Percentiles rank a stretch among this genome's conserved stretches.
Conservation (phyloP, 2,113 vertebrate species). For the Erythrolamprus reginae region DNA sequence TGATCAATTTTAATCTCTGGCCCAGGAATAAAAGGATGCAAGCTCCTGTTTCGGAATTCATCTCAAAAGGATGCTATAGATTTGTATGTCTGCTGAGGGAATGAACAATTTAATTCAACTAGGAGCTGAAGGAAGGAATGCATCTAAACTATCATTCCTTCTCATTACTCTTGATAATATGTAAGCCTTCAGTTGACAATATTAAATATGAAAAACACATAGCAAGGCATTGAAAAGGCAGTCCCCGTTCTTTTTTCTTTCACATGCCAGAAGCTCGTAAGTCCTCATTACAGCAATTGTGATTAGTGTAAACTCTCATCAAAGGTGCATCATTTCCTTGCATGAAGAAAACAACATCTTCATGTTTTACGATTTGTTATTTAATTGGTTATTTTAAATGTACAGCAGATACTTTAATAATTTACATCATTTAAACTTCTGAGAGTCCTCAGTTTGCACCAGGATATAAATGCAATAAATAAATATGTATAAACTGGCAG, state of each 20-base stretch:
- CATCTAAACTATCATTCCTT: slow-evolving; percentile 50
- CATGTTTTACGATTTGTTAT: neutral
- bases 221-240: slow-evolving; percentile 28
- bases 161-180: slow-evolving; percentile 41
- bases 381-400: neutral
- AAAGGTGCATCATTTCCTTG: slow-evolving; percentile 20
- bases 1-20: slow-evolving; percentile 79
- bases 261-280: slow-evolving; percentile 20
- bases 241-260: neutral
- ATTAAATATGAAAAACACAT: slow-evolving; percentile 41
- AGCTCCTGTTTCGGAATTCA: slow-evolving; percentile 61
- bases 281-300: slow-evolving; percentile 20
- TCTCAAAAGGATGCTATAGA: slow-evolving; percentile 66
- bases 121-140: slow-evolving; percentile 58
- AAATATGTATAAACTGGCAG: slow-evolving; percentile 22
- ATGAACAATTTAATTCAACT: slow-evolving; percentile 61
- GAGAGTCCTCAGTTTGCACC: neutral
- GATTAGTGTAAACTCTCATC: slow-evolving; percentile 10
- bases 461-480: neutral
- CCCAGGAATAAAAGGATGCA: slow-evolving; percentile 64
- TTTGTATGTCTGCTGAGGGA: slow-evolving; percentile 56
- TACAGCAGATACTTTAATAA: neutral
- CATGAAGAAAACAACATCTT: slow-evolving; percentile 25
- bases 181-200: slow-evolving; percentile 36
- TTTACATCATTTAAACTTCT: neutral